Base-by-base conservation (phyloP, 1,140 invertebrate species). In the Acromyrmex echinatior region DNA sequence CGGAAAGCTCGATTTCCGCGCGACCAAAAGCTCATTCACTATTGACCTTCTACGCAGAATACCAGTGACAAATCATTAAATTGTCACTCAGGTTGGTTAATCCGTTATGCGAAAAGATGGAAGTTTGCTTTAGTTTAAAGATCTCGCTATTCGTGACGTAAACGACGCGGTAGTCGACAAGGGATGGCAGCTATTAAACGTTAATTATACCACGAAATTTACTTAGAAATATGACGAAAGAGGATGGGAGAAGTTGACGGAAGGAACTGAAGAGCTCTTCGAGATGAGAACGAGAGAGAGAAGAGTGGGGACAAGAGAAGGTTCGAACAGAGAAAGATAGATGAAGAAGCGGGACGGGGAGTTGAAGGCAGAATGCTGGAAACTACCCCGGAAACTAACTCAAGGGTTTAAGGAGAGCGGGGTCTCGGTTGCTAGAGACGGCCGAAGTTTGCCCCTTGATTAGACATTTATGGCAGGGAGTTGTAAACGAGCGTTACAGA, bases 381-480 rank as follows among this genome's bases (percentile, higher is more conserved):
- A 91, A 88, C 88, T 90, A 91, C 58, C 88, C 63, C 74, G 86
- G 77, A 86, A 89, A 90, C 86, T 90, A 90, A 81, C 87, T 88
- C 87, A 71, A 91, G 62, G 45, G 65, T 51, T 80, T 81, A 87
- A 90, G 88, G 76, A 90, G 70, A 80, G 51, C 39, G 31, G 31
- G 56, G 39, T 76, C 49, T 65, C 45, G 68, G 68, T 51, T 65
- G 84, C 63, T 53, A 51, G 65, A 66, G 49, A 82, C 53, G 35
- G 73, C 62, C 85, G 63, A 91, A 91, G 79, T 91, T 91, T 73
- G 68, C 78, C 63, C 60, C 85, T 87, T 91, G 87, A 91, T 91
- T 91, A 91, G 90, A 89, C 90, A 91, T 91, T 91, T 91, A 91
- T 91, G 87, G 74, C 79, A 56, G 71, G 66, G 70, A 86, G 53